Conservation (phyloP, 2,888 invertebrate genomes). For the Adelphocoris suturalis region DNA sequence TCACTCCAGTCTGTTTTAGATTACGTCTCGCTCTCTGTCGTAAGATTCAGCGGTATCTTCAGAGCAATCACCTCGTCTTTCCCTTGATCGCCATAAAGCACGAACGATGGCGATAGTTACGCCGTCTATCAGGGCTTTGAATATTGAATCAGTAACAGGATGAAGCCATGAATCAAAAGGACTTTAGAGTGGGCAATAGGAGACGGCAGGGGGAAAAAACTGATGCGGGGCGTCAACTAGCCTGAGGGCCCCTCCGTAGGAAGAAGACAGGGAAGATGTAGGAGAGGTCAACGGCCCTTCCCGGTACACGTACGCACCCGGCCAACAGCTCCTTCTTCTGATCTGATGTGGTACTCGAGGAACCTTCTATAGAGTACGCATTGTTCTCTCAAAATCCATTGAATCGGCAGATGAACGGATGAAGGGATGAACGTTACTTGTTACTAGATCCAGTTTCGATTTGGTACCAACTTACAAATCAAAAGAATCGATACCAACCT, state of each 20-base stretch:
- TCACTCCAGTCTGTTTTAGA: too few species aligned
- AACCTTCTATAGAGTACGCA: neutral
- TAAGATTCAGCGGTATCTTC: too few species aligned
- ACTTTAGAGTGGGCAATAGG: neutral
- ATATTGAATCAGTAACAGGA: slow-evolving; percentile 4
- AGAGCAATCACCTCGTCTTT: too few species aligned
- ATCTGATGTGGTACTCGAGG: neutral
- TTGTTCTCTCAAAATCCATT: too few species aligned
- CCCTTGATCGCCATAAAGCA: too few species aligned
- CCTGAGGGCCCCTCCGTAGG: neutral
- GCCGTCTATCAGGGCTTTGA: neutral
- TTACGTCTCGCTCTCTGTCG: too few species aligned
- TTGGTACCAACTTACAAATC: too few species aligned
- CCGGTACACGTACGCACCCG: slow-evolving; percentile 19
- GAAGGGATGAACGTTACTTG: too few species aligned
- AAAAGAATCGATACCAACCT: too few species aligned
- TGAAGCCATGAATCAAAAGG: slow-evolving; percentile 7
- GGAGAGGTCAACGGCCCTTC: neutral
- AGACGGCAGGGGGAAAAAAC: neutral
- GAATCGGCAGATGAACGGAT: too few species aligned
- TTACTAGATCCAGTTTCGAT: too few species aligned
- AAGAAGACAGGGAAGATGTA: neutral
- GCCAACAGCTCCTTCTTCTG: neutral
- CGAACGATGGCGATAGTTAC: too few species aligned
- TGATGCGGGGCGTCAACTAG: slow-evolving; percentile 31